phyloP scores from a whole-genome alignment of 1,140 invertebrate species.

The Sinonovacula constricta region DNA sequence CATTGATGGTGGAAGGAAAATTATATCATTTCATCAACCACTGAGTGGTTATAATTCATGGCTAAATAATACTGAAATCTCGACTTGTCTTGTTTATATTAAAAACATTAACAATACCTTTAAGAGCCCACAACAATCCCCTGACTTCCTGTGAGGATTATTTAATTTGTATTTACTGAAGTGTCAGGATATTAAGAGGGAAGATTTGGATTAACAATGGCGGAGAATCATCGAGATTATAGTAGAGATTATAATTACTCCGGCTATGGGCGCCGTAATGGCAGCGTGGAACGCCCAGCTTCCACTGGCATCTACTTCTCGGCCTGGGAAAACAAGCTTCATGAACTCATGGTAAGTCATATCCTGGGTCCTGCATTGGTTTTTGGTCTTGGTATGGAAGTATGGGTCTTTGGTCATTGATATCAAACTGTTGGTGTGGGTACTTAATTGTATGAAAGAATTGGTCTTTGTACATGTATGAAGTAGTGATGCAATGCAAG shows the following conservation, averaged over 20 bases:
- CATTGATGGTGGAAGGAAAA: too few relatives aligned
- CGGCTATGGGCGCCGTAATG: constrained; percentile 44
- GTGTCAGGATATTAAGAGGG: not conserved
- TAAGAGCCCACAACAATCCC: too few relatives aligned
- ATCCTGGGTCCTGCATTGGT: not conserved
- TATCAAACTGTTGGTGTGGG: not conserved
- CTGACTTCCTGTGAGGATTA: too few relatives aligned
- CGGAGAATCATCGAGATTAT: constrained; percentile 39
- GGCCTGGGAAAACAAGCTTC: constrained; percentile 70
- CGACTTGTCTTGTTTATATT: too few relatives aligned
- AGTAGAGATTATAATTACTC: too few relatives aligned
- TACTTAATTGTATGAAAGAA: not conserved
- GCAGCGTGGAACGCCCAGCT: constrained; percentile 60
- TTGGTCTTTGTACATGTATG: not conserved
- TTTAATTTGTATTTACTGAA: not conserved
- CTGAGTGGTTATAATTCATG: too few relatives aligned
- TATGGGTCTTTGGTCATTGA: not conserved
- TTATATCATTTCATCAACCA: too few relatives aligned
- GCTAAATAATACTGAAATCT: too few relatives aligned
- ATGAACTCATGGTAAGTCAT: constrained; percentile 72
- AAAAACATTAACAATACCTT: too few relatives aligned
- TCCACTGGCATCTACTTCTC: constrained; percentile 67
- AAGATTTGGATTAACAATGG: constrained; percentile 23
- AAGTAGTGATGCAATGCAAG: not conserved
- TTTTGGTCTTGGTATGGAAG: not conserved